Evolutionary conservation across 1,140 invertebrate genomes (phyloP).

Genomic region (Penaeus indicus): DNA sequence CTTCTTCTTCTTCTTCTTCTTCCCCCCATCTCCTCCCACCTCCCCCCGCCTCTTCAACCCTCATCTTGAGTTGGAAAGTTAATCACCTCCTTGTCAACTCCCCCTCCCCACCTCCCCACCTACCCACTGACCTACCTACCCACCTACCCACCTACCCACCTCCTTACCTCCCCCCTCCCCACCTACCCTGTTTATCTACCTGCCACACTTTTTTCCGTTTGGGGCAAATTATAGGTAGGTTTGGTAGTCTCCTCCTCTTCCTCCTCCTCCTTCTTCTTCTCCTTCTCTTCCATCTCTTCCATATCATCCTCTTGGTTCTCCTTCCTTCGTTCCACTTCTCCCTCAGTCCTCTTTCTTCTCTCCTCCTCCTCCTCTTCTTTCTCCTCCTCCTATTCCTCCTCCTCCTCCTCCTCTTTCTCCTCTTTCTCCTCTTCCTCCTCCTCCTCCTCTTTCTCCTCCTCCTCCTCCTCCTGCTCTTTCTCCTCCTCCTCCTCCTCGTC

Average conservation of each 20-base stretch:
- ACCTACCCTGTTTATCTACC: not conserved
- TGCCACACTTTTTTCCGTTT: not conserved
- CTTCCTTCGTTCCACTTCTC: too few relatives aligned
- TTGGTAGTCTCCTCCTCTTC: constrained; percentile 1
- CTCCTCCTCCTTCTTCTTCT: not conserved
- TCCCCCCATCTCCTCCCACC: not conserved
- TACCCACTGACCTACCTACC: not conserved
- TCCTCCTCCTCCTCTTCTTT: too few relatives aligned
- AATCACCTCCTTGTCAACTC: not conserved
- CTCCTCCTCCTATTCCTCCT: not conserved
- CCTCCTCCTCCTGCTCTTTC: not conserved
- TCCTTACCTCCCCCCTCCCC: not conserved
- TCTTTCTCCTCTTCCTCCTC: not conserved
- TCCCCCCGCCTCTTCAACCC: too few relatives aligned
- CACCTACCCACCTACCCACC: not conserved
- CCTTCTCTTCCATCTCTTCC: too few relatives aligned
- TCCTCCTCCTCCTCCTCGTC: not conserved
- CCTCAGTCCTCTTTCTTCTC: too few relatives aligned
- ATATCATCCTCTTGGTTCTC: too few relatives aligned
- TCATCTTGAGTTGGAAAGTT: too few relatives aligned
- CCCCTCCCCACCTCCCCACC: not conserved
- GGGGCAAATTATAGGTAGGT: too few relatives aligned
- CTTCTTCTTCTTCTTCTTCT: not conserved
- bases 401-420: constrained; percentile 15
- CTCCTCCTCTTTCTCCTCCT: not conserved